Base-by-base conservation (phyloP, 2,797 vertebrate species). In the Alexandromys oeconomus region DNA sequence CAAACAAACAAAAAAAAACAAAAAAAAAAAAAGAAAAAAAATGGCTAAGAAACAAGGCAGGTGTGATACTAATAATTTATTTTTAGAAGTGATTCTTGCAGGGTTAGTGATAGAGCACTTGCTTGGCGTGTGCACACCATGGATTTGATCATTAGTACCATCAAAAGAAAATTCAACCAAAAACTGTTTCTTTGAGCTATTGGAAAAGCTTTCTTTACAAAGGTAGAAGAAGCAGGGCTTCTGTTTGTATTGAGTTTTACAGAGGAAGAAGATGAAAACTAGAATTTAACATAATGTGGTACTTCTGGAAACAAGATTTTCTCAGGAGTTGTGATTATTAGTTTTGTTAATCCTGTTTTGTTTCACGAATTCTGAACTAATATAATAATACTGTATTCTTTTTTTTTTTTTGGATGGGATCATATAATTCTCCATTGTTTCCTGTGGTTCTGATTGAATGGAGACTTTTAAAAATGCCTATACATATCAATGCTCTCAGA, bases 41-140 rank as follows among this genome's bases (percentile, higher is more conserved):
- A 87, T 80, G 54, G 76, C 21, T 95, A 74, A 87, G 17, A 73
- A 48, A 89, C 95, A 82, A 91, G 37, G 15, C 31, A 84, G 5
- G 0, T 73, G 23, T n/a, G 12, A n/a, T 86, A 48, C 43, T 85
- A 48, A 79, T 79, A n/a, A 29, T 46, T 65, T 84, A 21, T 82
- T 31, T 61, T 82, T 63, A 2, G 59, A 85, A 86, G 7, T 37
- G 48, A 37, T 37, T 87, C 9, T 71, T 54, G 15, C 11, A 57
- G 34, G 34, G 17, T 27, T 71, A 51, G 46, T 51, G 31, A n/a
- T 86, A 15, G 46, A 51, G 19, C 34, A 51, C 12, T 86, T 78
- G 6, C 31, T 67, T 86, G 21, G 3, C 31, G 7, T 37, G 34
- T 87, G 34, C 9, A 87, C 29, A n/a, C 34, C 34, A 57, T 71